Evolutionary conservation across 2,888 invertebrate genomes (phyloP), one percentile per base, ranked within the genome.

Genomic region (Thelaira solivaga): DNA sequence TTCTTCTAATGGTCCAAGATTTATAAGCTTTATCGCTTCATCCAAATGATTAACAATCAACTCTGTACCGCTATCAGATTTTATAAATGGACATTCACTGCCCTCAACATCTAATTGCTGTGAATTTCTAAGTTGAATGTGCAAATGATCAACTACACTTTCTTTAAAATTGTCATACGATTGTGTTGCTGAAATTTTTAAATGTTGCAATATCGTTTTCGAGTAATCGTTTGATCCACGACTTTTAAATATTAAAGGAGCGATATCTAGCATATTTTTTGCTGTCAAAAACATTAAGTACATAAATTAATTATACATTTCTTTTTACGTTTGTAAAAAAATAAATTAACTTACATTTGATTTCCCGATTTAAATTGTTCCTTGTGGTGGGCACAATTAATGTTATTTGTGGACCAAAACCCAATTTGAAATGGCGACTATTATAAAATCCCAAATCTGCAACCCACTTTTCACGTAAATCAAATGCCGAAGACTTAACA

Each of bases 331-430:
- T n/a, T n/a, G n/a, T n/a, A n/a, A n/a, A n/a, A n/a, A n/a, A n/a
- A n/a, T n/a, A n/a, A n/a, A n/a, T n/a, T n/a, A 13, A 49, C 76
- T 75, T 81, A 84, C 84, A 80, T 78, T 81, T 81, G 3, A 83
- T 75, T 53, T 82, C 82, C 24, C 45, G 76, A 18, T 73, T 62
- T 8, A 80, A 36, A 24, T 68, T 80, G 57, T 85, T 83, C 2
- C 82, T 81, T 0, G 92, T 91, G 36, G 89, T 87, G 71, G 90
- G 90, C 5, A 91, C 91, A 6, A 93, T 86, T 0, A 93, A 86
- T 0, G 90, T 90, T 82, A 92, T 91, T 11, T 91, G 91, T 0
- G 93, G 92, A 0, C 93, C 93, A 93, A 96, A 97, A 1, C 95
- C 94, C 0, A 93, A 91, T 84, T 94, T 92, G 77, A 92, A 93